Percentiles rank a stretch among this genome's conserved stretches.
phyloP scores from a whole-genome alignment of 2,113 vertebrate genomes.

The Condylura cristata region DNA sequence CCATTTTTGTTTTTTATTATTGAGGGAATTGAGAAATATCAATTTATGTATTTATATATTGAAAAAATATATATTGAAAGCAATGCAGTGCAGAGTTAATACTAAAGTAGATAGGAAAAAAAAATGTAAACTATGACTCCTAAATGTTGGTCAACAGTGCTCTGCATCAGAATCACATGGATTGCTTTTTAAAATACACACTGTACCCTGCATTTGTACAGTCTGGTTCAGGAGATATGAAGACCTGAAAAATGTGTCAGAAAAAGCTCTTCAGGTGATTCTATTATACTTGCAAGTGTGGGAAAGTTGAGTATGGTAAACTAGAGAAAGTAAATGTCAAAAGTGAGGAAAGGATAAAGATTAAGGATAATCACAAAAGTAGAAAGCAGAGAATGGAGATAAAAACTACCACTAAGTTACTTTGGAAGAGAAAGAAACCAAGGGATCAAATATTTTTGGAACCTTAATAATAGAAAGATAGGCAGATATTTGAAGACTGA shows the following conservation, averaged over 20 bases:
- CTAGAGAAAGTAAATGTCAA: background rate
- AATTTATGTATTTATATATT: too few relatives aligned
- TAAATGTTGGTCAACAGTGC: background rate
- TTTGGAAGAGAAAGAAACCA: background rate
- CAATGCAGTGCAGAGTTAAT: background rate
- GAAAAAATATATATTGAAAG: background rate
- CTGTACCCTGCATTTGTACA: background rate
- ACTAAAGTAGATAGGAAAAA: background rate
- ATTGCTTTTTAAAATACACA: background rate
- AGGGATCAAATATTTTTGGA: background rate
- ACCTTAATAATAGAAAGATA: background rate
- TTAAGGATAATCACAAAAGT: background rate
- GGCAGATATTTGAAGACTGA: background rate
- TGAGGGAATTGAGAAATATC: background rate
- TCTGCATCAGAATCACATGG: background rate
- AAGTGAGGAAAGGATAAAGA: background rate
- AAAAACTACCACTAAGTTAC: background rate
- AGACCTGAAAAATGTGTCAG: background rate
- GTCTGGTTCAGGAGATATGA: background rate
- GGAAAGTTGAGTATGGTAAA: background rate
- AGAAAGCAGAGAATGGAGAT: background rate
- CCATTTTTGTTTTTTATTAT: background rate
- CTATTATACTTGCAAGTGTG: background rate
- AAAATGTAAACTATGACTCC: background rate
- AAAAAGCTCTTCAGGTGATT: slow-evolving; percentile 14